These are phyloP conservation scores for Morpho deidamia DNA, from an alignment of 2,888 invertebrate genomes.

Conservation along the genomic window DNA sequence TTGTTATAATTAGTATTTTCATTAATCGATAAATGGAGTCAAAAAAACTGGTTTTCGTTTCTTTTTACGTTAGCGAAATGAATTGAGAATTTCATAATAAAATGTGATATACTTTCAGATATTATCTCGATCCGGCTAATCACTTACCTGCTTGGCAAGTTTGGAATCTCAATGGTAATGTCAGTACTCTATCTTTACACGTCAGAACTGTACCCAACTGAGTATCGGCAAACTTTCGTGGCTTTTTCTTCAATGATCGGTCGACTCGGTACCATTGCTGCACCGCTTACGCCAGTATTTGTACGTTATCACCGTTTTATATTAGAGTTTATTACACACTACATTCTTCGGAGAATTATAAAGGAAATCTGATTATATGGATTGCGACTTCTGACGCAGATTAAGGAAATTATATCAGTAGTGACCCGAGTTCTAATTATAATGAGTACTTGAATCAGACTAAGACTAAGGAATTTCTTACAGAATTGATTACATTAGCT, in stretches of 20 bases:
- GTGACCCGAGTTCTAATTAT: no score
- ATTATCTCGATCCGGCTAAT: constrained; percentile 49
- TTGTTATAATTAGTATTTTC: no score
- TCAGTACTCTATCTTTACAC: constrained; percentile 78
- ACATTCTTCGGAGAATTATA: no score
- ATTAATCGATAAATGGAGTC: background rate
- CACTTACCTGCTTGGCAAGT: constrained; percentile 74
- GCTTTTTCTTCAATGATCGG: constrained; percentile 82
- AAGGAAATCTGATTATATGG: no score
- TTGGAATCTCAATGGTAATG: constrained; percentile 77
- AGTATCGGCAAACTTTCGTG: constrained; percentile 77
- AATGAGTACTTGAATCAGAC: no score
- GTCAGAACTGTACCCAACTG: constrained; percentile 81
- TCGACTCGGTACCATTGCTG: constrained; percentile 79
- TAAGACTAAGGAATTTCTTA: no score
- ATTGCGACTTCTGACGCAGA: no score
- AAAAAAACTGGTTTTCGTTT: background rate
- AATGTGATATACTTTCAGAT: constrained; percentile 40
- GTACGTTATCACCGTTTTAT: constrained; percentile 38
- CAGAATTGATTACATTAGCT: no score
- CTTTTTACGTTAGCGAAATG: no score
- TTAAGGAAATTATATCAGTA: no score
- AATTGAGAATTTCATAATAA: background rate
- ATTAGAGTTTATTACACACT: no score
- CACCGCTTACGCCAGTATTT: constrained; percentile 79